A percentile compares a stretch with the other conserved stretches of the same genome.
phyloP scores from a whole-genome alignment of 2,888 invertebrate genomes.

The Muschampia plurimacula region DNA sequence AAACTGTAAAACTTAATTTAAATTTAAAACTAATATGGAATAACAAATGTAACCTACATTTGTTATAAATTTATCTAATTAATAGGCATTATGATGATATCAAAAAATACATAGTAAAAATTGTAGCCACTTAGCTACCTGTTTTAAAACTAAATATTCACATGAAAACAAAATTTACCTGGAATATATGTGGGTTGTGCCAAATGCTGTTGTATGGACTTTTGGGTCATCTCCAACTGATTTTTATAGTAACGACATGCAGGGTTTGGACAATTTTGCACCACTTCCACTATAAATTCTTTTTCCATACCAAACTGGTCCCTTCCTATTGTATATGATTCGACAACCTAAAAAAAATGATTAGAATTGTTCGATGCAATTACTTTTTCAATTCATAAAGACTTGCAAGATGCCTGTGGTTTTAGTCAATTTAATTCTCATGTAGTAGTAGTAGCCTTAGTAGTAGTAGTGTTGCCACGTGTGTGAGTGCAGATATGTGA shows the following conservation, averaged over 20 bases:
- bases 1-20: too few relatives aligned
- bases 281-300: constrained; percentile 95
- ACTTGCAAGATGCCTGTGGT: not conserved
- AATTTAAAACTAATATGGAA: too few relatives aligned
- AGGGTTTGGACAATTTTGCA: constrained; percentile 95
- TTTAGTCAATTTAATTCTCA: too few relatives aligned
- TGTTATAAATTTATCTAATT: too few relatives aligned
- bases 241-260: constrained; percentile 95
- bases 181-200: constrained; percentile 84
- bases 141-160: too few relatives aligned
- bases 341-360: constrained; percentile 86
- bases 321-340: constrained; percentile 93
- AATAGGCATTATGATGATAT: too few relatives aligned
- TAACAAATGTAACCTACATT: too few relatives aligned
- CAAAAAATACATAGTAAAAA: too few relatives aligned
- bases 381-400: constrained; percentile 86
- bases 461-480: too few relatives aligned
- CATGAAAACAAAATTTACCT: constrained; percentile 57
- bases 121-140: too few relatives aligned
- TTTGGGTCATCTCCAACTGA: constrained; percentile 90
- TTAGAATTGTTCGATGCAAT: constrained; percentile 21
- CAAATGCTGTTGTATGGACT: constrained; percentile 89
- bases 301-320: constrained; percentile 96
- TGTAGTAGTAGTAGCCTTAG: too few relatives aligned
- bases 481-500: too few relatives aligned